A percentile compares a stretch with the other conserved stretches of the same genome.
phyloP scores from a whole-genome alignment of 2,113 vertebrate genomes.

The Himantopus leucocephalus region DNA sequence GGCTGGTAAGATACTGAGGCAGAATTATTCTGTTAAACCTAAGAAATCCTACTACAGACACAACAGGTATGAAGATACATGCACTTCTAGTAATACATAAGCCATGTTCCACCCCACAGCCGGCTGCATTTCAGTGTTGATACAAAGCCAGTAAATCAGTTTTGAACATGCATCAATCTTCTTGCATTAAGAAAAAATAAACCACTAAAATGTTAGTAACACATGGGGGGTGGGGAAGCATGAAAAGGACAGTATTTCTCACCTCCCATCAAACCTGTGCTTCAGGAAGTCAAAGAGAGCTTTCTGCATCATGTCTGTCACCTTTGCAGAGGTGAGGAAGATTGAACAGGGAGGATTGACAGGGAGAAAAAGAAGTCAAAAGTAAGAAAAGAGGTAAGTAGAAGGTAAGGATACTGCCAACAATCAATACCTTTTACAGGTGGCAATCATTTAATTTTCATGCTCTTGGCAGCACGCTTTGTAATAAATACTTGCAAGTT shows the following conservation, averaged over 20 bases:
- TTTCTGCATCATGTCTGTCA: constrained; percentile 99
- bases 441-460: background rate
- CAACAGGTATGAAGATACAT: background rate
- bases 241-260: constrained; percentile 74
- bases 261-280: constrained; percentile 99
- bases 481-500: background rate
- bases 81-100: background rate
- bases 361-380: constrained; percentile 66
- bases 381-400: constrained; percentile 52
- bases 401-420: background rate
- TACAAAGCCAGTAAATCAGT: background rate
- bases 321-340: constrained; percentile 79
- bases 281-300: constrained; percentile 99
- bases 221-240: background rate
- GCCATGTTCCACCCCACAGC: background rate
- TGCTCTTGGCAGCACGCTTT: background rate
- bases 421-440: background rate
- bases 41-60: background rate
- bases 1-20: background rate
- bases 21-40: background rate
- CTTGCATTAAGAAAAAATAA: background rate
- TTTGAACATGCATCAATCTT: constrained; percentile 1
- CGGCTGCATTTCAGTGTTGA: background rate
- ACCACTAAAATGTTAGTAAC: background rate
- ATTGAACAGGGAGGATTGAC: constrained; percentile 53